Evolutionary conservation across 2,797 vertebrate genomes (phyloP), one percentile per base, ranked within the genome.

Genomic region (Argya squamiceps): DNA sequence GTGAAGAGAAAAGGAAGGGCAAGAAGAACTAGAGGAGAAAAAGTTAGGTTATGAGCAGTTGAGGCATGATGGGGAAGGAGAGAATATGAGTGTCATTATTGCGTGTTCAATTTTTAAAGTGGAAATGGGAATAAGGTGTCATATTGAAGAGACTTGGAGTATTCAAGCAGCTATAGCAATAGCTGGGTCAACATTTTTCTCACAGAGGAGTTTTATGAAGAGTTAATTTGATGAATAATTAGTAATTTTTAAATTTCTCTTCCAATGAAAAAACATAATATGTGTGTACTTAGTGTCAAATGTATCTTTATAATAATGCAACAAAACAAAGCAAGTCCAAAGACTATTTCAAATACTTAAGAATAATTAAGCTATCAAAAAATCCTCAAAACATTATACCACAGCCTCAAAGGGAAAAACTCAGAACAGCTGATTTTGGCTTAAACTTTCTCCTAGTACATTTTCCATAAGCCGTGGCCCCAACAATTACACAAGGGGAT

Each of bases 21-120:
- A 96, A 94, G 74, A 77, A 90, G 67, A 95, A 44, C 20, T 60
- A 71, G 65, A 96, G 83, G 89, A 94, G 56, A 96, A 90, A 91
- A 92, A 94, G 76, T 79, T 88, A 70, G 37, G 34, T 53, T 84
- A 79, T 47, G 44, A 70, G 83, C 5, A 3, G 49, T 58, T 90
- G 34, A 34, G 41, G n/a, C 34, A 84, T 73, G 63, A 85, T 69
- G 78, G 92, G 14, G 47, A 79, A 89, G 41, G 76, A 23, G 12
- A 79, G 29, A 91, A 77, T 71, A 80, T 43, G 20, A 77, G 29
- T 67, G 32, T 39, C 59, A 71, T 75, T 55, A 80, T 0, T 46
- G 29, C 21, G n/a, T 44, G 43, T 53, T 89, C 84, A 55, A 8
- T 46, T 91, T 93, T 91, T 87, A n/a, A 86, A 86, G 50, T 20